These are phyloP conservation scores for Mellivora capensis DNA, from an alignment of 2,113 vertebrate genomes.

Conservation along the genomic window DNA sequence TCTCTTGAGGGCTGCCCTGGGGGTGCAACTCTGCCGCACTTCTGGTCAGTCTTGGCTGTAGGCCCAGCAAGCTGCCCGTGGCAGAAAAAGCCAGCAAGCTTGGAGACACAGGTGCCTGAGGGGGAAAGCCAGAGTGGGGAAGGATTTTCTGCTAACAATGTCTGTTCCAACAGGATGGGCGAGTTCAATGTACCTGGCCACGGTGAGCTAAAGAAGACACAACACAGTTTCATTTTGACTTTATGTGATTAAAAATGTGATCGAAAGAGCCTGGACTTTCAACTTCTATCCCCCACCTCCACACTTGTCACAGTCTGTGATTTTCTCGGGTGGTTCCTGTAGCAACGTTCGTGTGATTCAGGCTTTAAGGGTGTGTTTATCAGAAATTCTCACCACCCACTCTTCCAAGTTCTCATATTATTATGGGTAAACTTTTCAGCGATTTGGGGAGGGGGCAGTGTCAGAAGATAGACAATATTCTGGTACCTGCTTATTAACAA, in stretches of 20 bases:
- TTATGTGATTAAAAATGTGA: neutral
- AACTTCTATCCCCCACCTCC: neutral
- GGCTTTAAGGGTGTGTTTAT: neutral
- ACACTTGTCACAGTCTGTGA: neutral
- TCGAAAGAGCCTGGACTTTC: neutral
- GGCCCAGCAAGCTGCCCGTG: fast-evolving
- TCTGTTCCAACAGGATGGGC: neutral
- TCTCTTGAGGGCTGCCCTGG: neutral
- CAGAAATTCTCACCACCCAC: constrained; percentile 15
- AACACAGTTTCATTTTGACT: neutral
- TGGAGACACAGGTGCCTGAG: fast-evolving
- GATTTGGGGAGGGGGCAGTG: neutral
- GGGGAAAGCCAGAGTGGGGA: neutral
- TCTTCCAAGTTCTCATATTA: neutral
- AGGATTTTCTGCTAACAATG: too few relatives aligned
- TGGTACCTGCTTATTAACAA: constrained; percentile 2
- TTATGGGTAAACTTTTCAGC: neutral
- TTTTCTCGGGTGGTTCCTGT: neutral
- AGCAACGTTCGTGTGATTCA: neutral
- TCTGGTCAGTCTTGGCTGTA: too few relatives aligned
- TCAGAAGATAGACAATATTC: constrained; percentile 7
- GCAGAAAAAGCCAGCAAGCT: neutral
- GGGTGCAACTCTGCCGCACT: neutral
- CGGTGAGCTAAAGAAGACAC: neutral
- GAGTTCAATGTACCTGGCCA: too few relatives aligned